A percentile compares a stretch with the other conserved stretches of the same genome.
Conservation (phyloP, 2,797 vertebrate genomes). For the Sebastes aleutianus region DNA sequence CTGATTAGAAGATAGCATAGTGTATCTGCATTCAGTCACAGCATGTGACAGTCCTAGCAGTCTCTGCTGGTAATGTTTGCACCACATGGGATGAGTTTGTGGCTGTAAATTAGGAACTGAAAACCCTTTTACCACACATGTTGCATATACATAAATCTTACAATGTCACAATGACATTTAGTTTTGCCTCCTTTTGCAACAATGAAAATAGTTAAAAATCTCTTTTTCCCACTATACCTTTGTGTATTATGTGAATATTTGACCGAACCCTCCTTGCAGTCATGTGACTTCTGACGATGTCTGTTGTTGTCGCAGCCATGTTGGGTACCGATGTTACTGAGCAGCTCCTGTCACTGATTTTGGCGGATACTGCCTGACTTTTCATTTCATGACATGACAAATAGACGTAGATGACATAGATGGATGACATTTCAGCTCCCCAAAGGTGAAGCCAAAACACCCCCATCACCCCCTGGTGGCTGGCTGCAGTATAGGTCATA, state of each 20-base stretch:
- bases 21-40: not conserved
- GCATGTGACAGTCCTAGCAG: not conserved
- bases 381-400: no score
- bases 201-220: not conserved
- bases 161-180: not conserved
- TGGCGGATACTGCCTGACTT: no score
- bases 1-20: not conserved
- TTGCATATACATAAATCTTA: not conserved
- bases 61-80: not conserved
- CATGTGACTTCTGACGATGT: no score
- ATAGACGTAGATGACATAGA: not conserved
- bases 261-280: no score
- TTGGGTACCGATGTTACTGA: no score
- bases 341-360: no score
- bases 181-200: not conserved
- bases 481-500: no score
- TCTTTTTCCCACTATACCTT: not conserved
- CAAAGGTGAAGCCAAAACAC: no score
- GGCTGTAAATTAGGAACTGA: not conserved
- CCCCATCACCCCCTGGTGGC: no score
- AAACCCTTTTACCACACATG: not conserved
- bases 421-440: no score
- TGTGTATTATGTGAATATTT: not conserved
- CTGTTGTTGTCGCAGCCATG: no score
- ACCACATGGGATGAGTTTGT: not conserved